phyloP scores from a whole-genome alignment of 1,140 invertebrate species.

The Scaptomyza hsui region DNA sequence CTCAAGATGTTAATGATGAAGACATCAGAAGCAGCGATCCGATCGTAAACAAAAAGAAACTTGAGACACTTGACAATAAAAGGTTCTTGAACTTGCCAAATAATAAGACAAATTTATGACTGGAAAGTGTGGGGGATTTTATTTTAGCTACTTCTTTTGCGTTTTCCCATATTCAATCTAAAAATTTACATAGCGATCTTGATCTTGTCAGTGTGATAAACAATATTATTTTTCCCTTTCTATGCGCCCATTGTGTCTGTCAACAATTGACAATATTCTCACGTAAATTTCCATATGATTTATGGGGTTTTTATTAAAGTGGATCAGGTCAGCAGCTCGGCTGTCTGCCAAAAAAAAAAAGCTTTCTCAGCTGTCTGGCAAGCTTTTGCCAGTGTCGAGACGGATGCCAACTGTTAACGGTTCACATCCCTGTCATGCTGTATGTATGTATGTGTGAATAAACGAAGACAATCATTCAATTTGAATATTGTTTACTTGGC shows the following conservation, averaged over 20 bases:
- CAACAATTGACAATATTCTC: constrained; percentile 55
- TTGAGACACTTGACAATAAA: constrained; percentile 56
- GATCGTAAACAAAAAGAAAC: constrained; percentile 40
- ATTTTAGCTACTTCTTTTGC: constrained; percentile 17
- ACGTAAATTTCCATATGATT: constrained; percentile 80
- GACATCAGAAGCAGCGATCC: too few species aligned
- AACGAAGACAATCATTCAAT: constrained; percentile 49
- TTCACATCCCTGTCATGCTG: constrained; percentile 30
- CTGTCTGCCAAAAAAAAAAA: constrained; percentile 26
- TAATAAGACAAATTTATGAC: constrained; percentile 42
- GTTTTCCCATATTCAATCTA: constrained; percentile 35
- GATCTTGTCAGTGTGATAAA: constrained; percentile 35
- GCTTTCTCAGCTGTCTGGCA: constrained; percentile 22
- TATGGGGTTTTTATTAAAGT: constrained; percentile 70
- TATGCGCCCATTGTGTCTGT: constrained; percentile 47
- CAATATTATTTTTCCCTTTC: constrained; percentile 68
- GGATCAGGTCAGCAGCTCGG: constrained; percentile 63
- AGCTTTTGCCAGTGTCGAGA: constrained; percentile 30
- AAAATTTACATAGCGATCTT: constrained; percentile 40
- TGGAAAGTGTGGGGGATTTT: constrained; percentile 64
- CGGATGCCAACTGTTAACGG: constrained; percentile 44
- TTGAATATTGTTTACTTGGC: constrained; percentile 77
- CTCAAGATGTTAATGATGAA: constrained; percentile 34
- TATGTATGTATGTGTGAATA: constrained; percentile 23
- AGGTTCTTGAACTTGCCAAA: constrained; percentile 75